Evolutionary conservation across 2,888 invertebrate genomes (phyloP), one percentile per base, ranked within the genome.

Genomic region (Cheilosia scutellata): DNA sequence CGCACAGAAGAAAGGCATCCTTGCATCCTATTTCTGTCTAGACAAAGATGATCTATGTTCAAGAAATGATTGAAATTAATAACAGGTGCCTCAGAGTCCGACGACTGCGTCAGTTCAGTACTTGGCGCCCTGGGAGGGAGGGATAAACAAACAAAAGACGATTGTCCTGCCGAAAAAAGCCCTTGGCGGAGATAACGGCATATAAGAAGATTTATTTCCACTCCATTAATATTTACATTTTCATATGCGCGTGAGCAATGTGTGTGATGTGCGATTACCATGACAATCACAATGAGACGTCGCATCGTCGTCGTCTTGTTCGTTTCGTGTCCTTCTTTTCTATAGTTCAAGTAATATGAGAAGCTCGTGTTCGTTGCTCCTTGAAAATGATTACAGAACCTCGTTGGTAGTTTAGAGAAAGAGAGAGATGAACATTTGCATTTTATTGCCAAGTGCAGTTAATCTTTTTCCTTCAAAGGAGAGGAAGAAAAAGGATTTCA

Each of bases 391-490:
- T 55, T 55, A 27, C 33, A 20, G 20, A 37, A 74, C 31, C 33
- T 58, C 53, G 66, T 40, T 66, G 53, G 58, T 4, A 57, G 37
- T 58, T 65, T 4, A 16, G 9, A 27, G 25, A 42, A 29, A 53
- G 31, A n/a, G 57, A 13, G 16, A 42, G 51, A 55, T 68, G 57
- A 80, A 75, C 84, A 80, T 84, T 84, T 84, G 84, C 84, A 84
- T 84, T 80, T 84, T 84, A 84, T 84, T 84, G 70, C 84, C 70
- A 71, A 57, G 58, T 77, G 60, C 77, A 77, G 77, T 75, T 82
- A 57, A 20, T 47, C 62, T 62, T 76, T 71, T 57, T 37, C 42
- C 42, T 53, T 62, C 27, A 51, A 66, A 63, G 20, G 9, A 31
- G n/a, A n/a, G n/a, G n/a, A 25, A 5, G 55, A 62, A 77, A 58